These are phyloP conservation scores for Poeciliopsis infans DNA, from an alignment of 2,797 vertebrate genomes.

Conservation along the genomic window DNA sequence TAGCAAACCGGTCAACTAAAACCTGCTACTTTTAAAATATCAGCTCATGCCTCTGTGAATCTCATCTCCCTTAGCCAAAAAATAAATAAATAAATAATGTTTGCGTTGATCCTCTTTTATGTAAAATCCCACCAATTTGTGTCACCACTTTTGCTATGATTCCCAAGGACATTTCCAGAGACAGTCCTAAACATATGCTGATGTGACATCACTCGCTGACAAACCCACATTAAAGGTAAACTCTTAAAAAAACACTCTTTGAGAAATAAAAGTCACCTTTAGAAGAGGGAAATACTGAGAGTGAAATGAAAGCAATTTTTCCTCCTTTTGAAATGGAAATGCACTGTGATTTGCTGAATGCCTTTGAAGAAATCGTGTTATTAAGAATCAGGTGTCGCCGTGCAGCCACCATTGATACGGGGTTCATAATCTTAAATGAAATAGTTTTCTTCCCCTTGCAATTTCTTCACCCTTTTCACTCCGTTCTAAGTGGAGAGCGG, in stretches of 20 bases:
- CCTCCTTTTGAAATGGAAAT: slow-evolving; percentile 93
- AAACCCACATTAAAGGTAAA: slow-evolving; percentile 76
- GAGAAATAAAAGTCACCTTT: slow-evolving; percentile 78
- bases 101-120: slow-evolving; percentile 42
- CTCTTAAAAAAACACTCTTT: slow-evolving; percentile 71
- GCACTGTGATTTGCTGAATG: slow-evolving; percentile 86
- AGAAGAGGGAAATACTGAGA: slow-evolving; percentile 53
- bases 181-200: slow-evolving; percentile 59
- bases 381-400: slow-evolving; percentile 87
- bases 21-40: slow-evolving; percentile 10
- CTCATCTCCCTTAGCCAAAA: background rate
- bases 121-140: slow-evolving; percentile 56
- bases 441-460: slow-evolving; percentile 70
- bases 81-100: background rate
- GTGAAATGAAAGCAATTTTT: slow-evolving; percentile 86
- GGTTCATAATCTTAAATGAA: slow-evolving; percentile 84
- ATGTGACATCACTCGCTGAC: slow-evolving; percentile 66
- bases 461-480: slow-evolving; percentile 69
- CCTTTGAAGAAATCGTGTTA: slow-evolving; percentile 91
- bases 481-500: slow-evolving; percentile 64
- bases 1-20: slow-evolving; percentile 6
- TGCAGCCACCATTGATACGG: slow-evolving; percentile 77
- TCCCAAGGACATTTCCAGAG: slow-evolving; percentile 66
- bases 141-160: slow-evolving; percentile 43
- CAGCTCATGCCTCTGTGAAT: slow-evolving; percentile 28